Percentiles rank a stretch among this genome's conserved stretches.
phyloP scores from a whole-genome alignment of 2,888 invertebrate species.

The Apomyelois bistriatella region DNA sequence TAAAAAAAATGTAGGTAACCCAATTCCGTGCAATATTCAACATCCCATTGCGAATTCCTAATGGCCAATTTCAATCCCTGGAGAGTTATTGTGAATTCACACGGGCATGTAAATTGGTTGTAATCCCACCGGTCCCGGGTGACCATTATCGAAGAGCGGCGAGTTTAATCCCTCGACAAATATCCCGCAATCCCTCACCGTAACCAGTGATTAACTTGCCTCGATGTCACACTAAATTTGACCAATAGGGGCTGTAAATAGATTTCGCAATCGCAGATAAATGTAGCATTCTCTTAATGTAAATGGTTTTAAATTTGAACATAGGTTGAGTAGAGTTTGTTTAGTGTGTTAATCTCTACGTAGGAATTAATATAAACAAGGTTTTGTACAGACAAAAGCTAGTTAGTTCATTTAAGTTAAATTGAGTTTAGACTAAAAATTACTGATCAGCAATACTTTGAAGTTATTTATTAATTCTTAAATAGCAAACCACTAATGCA shows the following conservation, averaged over 20 bases:
- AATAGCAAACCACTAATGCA: neutral
- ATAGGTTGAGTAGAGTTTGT: too few species aligned
- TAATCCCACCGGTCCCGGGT: constrained; percentile 31
- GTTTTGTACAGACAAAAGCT: too few species aligned
- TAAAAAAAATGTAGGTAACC: neutral
- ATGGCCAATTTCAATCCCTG: neutral
- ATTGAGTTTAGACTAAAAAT: too few species aligned
- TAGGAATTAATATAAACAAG: too few species aligned
- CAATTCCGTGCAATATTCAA: constrained; percentile 1
- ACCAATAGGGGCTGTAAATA: constrained; percentile 27
- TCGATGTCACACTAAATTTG: constrained; percentile 33
- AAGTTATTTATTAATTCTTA: too few species aligned
- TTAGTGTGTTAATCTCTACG: too few species aligned
- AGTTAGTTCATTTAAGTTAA: too few species aligned
- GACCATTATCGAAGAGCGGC: constrained; percentile 41
- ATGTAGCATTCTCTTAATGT: too few species aligned
- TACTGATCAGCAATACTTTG: too few species aligned
- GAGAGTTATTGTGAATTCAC: constrained; percentile 13
- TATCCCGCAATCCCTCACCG: constrained; percentile 43
- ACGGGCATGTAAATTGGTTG: constrained; percentile 42
- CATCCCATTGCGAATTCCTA: neutral
- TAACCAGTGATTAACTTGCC: constrained; percentile 50
- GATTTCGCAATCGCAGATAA: too few species aligned
- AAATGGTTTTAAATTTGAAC: too few species aligned
- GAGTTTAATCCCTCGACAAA: constrained; percentile 48